Conservation (phyloP, 1,140 invertebrate species). For the Polypedilum vanderplanki region DNA sequence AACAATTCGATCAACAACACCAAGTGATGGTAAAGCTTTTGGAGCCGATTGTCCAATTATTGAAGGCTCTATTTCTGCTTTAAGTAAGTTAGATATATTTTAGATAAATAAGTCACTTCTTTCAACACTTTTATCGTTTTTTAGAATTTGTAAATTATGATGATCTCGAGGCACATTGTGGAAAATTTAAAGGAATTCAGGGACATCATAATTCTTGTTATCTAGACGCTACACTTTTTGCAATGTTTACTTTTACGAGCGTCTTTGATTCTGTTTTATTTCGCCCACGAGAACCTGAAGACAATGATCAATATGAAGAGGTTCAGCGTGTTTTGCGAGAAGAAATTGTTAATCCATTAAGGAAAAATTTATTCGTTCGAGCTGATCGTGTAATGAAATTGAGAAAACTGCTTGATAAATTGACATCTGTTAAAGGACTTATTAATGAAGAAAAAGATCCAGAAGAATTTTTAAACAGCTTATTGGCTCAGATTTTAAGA, state of each 20-base stretch:
- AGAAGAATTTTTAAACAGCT: constrained; percentile 90
- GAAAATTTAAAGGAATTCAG: constrained; percentile 84
- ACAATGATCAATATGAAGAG: constrained; percentile 78
- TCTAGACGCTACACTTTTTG: constrained; percentile 90
- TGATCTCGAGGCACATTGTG: constrained; percentile 59
- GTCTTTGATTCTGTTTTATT: constrained; percentile 89
- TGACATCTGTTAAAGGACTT: constrained; percentile 82
- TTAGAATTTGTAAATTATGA: constrained; percentile 44
- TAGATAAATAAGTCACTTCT: background rate
- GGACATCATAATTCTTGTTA: constrained; percentile 98
- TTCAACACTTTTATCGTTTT: constrained; percentile 25
- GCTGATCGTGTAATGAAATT: constrained; percentile 95
- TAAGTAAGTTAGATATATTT: constrained; percentile 49
- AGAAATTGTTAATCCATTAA: constrained; percentile 92
- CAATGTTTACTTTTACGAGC: constrained; percentile 93
- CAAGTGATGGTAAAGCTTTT: constrained; percentile 37
- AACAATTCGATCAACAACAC: constrained; percentile 23
- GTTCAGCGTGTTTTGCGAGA: constrained; percentile 85
- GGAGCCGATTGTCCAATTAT: constrained; percentile 66
- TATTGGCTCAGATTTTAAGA: constrained; percentile 81
- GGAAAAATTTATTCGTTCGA: constrained; percentile 81
- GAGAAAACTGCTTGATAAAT: constrained; percentile 74
- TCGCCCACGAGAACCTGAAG: constrained; percentile 59
- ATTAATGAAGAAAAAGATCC: constrained; percentile 93
- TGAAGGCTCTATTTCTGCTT: constrained; percentile 67